Base-by-base conservation (phyloP, 2,888 invertebrate species). In the Julus scandinavius region DNA sequence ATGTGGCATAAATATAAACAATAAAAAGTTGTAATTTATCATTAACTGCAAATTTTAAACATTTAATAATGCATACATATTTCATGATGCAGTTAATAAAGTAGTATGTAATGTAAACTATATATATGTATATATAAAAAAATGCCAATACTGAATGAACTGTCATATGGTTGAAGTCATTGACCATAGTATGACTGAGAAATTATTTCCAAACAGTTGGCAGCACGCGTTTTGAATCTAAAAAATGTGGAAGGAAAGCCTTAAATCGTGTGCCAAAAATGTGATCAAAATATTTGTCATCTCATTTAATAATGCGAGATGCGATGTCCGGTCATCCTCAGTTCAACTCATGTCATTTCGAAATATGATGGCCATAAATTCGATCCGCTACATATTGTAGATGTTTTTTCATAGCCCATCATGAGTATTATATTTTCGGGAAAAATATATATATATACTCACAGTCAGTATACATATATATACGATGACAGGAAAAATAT, bases 201-300 rank as follows among this genome's bases (percentile, higher is more conserved):
- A 63, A 17, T 20, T 63, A 63, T 63, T 63, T 63, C 20, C 7
- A 63, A 20, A 3, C n/a, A 6, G n/a, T 45, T 45, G 2, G 2
- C 4, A 7, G 63, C 20, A 63, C 20, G 63, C 20, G n/a, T 63
- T 63, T 7, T 20, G 20, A 63, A 63, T 20, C 2, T 63, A 17
- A 20, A 20, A 63, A 63, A 63, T 63, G 3, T 20, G 1, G 20
- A 7, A 20, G 6, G 3, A 7, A 63, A 63, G 63, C 63, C 20
- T 63, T n/a, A 63, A 63, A 63, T 63, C 20, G 63, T 20, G 20
- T 5, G 20, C 6, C 20, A 20, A 63, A 63, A 63, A 63, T 63
- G 20, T 63, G 63, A 63, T 63, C 63, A 63, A 63, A 63, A 63
- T 63, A 63, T 63, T 63, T 63, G 63, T 63, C 63, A 63, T 63